These are phyloP conservation scores for Mystacornis crossleyi DNA, from an alignment of 2,113 vertebrate species.

Conservation along the genomic window DNA sequence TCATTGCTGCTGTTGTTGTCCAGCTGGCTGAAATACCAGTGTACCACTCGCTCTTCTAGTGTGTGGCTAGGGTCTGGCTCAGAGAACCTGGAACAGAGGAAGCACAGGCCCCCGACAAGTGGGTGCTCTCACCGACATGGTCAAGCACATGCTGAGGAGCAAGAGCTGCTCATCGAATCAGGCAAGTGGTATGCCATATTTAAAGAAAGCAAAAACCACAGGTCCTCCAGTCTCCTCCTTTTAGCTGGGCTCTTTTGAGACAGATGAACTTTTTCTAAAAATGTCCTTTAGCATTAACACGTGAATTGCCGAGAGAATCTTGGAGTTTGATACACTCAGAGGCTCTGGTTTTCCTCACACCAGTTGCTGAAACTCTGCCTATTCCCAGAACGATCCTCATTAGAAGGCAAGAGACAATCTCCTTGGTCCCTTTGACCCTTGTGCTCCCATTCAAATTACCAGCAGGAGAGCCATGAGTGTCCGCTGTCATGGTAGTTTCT, in stretches of 20 bases:
- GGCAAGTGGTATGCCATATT: accelerated
- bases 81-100: constrained; percentile 82
- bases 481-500: neutral
- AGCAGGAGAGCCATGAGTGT: neutral
- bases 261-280: neutral
- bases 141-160: neutral
- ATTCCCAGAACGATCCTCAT: neutral
- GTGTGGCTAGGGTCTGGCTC: constrained; percentile 97
- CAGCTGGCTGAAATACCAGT: constrained; percentile 97
- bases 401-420: neutral
- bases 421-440: neutral
- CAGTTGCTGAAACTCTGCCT: neutral
- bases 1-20: constrained; percentile 93
- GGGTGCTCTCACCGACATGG: neutral
- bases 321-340: neutral
- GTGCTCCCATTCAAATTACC: neutral
- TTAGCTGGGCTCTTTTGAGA: neutral
- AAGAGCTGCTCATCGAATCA: neutral
- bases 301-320: neutral
- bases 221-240: neutral
- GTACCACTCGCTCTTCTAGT: constrained; percentile 93
- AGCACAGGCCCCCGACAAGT: neutral
- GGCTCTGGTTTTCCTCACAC: neutral
- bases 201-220: neutral
- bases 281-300: neutral